These are phyloP conservation scores for Bhutanitis thaidina DNA, from an alignment of 2,888 invertebrate species.

Conservation along the genomic window DNA sequence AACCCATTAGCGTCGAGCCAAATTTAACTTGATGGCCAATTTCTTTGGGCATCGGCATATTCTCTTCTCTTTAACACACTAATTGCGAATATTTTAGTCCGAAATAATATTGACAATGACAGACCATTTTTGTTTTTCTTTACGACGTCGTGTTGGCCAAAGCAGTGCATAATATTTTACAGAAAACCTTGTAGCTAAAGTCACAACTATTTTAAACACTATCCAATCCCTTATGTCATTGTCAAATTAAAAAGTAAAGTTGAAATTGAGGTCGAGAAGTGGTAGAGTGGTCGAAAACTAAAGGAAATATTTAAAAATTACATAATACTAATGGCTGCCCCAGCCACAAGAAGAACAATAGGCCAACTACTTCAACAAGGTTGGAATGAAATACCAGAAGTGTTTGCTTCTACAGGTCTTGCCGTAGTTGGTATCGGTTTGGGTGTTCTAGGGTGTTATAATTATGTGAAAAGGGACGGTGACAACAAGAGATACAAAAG, in stretches of 20 bases:
- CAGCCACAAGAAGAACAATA: constrained; percentile 50
- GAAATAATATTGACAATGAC: too few relatives aligned
- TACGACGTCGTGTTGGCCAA: too few relatives aligned
- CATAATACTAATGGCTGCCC: constrained; percentile 42
- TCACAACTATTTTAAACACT: too few relatives aligned
- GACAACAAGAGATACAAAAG: constrained; percentile 84
- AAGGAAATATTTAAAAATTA: too few relatives aligned
- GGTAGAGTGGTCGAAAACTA: too few relatives aligned
- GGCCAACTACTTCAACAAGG: constrained; percentile 62
- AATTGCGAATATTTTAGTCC: too few relatives aligned
- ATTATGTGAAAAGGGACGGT: constrained; percentile 79
- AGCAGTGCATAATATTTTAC: too few relatives aligned
- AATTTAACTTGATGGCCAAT: constrained; percentile 52
- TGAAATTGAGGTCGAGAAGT: too few relatives aligned
- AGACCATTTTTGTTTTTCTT: too few relatives aligned
- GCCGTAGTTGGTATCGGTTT: constrained; percentile 80
- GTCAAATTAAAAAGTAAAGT: too few relatives aligned
- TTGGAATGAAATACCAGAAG: constrained; percentile 86
- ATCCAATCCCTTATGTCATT: too few relatives aligned
- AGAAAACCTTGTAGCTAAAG: too few relatives aligned
- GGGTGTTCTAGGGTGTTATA: constrained; percentile 61
- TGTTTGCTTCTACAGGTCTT: constrained; percentile 80
- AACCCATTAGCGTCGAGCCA: constrained; percentile 40
- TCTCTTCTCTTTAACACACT: not conserved
- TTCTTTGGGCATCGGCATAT: constrained; percentile 34